A percentile compares a stretch with the other conserved stretches of the same genome.
Conservation (phyloP, 2,888 invertebrate species). For the Blera fallax region DNA sequence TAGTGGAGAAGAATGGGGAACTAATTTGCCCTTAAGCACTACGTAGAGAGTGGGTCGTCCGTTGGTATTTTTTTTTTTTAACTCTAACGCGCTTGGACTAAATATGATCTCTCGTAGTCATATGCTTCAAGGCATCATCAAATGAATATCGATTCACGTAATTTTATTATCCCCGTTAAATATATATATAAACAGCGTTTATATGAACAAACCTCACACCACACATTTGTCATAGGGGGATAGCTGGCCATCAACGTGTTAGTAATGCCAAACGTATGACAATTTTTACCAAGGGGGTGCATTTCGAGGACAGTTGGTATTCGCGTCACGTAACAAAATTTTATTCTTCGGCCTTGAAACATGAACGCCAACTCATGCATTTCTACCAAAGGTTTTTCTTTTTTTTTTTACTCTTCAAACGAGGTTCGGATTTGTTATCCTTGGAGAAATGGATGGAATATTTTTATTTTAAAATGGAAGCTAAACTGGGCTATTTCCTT, state of each 20-base stretch:
- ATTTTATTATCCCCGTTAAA: no score
- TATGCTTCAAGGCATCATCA: no score
- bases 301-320: not conserved
- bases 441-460: not conserved
- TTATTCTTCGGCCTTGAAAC: not conserved
- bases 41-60: no score
- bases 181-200: no score
- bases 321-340: not conserved
- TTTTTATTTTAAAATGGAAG: not conserved
- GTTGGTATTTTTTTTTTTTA: no score
- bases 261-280: not conserved
- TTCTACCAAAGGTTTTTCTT: not conserved
- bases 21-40: no score
- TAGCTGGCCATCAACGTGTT: not conserved
- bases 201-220: no score
- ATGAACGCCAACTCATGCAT: not conserved
- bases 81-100: no score
- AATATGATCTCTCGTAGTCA: no score
- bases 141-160: no score
- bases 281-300: not conserved
- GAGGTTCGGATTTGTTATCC: not conserved
- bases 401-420: not conserved
- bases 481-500: no score
- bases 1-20: no score
- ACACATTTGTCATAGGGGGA: not conserved